Percentiles rank a stretch among this genome's conserved stretches.
Evolutionary conservation across 2,797 vertebrate genomes (phyloP).

Genomic region (Falco peregrinus): DNA sequence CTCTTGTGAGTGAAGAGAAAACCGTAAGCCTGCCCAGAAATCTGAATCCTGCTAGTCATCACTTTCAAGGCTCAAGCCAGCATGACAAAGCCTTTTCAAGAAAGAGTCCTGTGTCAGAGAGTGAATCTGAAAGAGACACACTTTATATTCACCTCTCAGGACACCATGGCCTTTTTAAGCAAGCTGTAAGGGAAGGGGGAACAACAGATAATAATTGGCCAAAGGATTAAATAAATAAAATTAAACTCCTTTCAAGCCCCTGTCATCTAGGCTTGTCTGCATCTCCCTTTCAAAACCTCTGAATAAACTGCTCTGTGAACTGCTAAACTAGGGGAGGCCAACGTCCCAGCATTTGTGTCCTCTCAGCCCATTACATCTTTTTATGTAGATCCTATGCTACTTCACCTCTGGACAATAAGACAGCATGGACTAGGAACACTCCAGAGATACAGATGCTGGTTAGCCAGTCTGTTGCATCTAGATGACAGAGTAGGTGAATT

Average conservation of each 20-base stretch:
- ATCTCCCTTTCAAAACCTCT: not conserved
- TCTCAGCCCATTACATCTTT: not conserved
- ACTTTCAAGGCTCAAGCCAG: slow-evolving; percentile 50
- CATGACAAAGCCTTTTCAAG: slow-evolving; percentile 60
- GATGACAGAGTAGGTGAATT: not conserved
- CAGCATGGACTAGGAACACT: not conserved
- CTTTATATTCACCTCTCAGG: slow-evolving; percentile 11
- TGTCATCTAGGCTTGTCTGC: not conserved
- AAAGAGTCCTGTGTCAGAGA: not conserved
- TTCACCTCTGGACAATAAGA: not conserved
- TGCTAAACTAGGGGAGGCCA: not conserved
- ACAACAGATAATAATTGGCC: not conserved
- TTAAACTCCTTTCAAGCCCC: not conserved
- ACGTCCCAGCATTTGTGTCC: fast-evolving
- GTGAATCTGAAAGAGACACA: not conserved
- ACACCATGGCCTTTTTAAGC: not conserved
- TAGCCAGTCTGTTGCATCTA: not conserved
- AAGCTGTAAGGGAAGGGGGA: not conserved
- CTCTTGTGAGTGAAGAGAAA: slow-evolving; percentile 35
- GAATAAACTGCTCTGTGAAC: not conserved
- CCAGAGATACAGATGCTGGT: not conserved
- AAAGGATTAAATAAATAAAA: not conserved
- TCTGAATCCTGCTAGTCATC: slow-evolving; percentile 36
- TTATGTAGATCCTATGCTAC: not conserved
- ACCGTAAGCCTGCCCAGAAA: slow-evolving; percentile 27